Evolutionary conservation across 2,113 vertebrate species (phyloP).

Genomic region (Papio anubis): DNA sequence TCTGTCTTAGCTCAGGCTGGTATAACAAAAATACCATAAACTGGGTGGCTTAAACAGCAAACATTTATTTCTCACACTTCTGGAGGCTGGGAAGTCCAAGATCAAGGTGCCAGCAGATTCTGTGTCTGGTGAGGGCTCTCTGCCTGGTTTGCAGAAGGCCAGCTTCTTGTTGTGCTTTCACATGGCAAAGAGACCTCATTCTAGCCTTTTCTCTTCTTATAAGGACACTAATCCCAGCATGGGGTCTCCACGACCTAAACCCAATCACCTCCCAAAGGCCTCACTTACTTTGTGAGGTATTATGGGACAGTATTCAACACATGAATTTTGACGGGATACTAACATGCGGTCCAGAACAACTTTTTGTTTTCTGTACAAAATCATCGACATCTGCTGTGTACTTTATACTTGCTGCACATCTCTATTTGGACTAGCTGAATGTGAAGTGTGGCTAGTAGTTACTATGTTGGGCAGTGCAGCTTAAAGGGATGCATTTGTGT

Average conservation of each 20-base stretch:
- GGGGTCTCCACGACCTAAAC: not conserved
- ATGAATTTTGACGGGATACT: not conserved
- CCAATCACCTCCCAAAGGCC: not conserved
- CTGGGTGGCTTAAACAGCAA: not conserved
- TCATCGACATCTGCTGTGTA: not conserved
- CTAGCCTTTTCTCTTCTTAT: not conserved
- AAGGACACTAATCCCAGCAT: not conserved
- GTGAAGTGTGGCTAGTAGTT: not conserved
- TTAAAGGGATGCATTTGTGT: not conserved
- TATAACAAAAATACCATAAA: not conserved
- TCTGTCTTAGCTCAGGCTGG: not conserved
- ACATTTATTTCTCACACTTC: not conserved
- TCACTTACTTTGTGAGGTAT: not conserved
- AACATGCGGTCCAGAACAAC: not conserved
- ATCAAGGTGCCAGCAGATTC: not conserved
- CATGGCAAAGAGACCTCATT: not conserved
- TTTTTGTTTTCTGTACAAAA: not conserved
- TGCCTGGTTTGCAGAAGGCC: not conserved
- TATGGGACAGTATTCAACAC: not conserved
- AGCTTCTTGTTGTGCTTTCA: not conserved
- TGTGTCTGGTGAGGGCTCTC: not conserved
- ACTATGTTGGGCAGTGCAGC: not conserved
- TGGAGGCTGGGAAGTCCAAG: not conserved
- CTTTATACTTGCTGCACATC: not conserved
- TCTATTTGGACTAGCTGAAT: not conserved